These are phyloP conservation scores for Lycopodina hypogea DNA, from an alignment of 37 sponge, comb jelly and placozoan species.

Conservation along the genomic window DNA sequence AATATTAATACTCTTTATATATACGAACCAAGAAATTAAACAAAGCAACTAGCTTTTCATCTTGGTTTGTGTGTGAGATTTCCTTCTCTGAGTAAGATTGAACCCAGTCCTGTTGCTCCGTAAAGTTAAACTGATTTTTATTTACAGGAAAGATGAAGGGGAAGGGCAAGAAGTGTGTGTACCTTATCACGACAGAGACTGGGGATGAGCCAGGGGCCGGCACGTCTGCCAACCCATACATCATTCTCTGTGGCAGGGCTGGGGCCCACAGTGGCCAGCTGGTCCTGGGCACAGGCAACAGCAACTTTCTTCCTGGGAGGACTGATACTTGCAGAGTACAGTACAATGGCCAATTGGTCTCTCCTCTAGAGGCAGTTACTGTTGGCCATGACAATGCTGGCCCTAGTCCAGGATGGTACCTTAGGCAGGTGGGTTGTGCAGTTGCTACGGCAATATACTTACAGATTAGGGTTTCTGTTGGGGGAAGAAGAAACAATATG, in stretches of 20 bases:
- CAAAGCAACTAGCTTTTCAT: too few species aligned
- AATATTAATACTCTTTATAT: too few species aligned
- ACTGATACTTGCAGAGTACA: conserved; percentile 63
- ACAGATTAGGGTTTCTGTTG: too few species aligned
- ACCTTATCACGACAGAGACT: conserved; percentile 14
- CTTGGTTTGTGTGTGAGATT: too few species aligned
- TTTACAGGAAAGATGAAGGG: background rate
- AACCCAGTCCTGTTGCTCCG: too few species aligned
- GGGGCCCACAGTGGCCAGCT: conserved; percentile 20
- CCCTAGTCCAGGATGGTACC: conserved; percentile 65
- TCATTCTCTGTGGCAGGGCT: conserved; percentile 32
- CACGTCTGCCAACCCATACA: conserved; percentile 62
- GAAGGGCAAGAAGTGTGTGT: background rate
- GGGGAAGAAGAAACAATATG: too few species aligned
- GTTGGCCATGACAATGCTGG: conserved; percentile 64
- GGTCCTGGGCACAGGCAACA: conserved; percentile 35
- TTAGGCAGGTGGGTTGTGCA: conserved; percentile 29
- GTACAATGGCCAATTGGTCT: background rate
- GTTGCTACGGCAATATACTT: background rate
- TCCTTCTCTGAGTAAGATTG: too few species aligned
- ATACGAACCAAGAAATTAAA: too few species aligned
- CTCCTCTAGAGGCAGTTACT: conserved; percentile 39
- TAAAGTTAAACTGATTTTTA: too few species aligned
- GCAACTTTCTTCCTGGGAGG: conserved; percentile 58
- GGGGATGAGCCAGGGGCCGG: conserved; percentile 57